Conservation (phyloP, 2,113 vertebrate species). For the Melierax canorus region DNA sequence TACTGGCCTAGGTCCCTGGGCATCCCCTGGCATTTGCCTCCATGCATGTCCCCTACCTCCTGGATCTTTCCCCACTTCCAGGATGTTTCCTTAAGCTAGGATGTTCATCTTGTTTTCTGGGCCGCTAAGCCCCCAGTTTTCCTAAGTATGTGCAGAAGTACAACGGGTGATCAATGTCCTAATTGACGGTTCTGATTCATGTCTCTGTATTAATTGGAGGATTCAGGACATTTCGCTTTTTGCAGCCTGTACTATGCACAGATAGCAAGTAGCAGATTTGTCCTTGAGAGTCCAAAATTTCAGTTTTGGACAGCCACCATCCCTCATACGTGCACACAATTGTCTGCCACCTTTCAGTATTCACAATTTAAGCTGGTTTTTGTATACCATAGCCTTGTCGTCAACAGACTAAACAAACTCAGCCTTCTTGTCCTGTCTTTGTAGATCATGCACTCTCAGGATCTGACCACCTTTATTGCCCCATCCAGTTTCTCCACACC, state of each 20-base stretch:
- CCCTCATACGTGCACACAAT: rapidly evolving
- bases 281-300: neutral
- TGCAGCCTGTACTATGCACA: neutral
- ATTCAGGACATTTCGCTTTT: neutral
- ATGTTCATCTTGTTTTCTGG: neutral
- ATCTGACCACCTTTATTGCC: neutral
- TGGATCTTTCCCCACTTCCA: neutral
- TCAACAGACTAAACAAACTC: neutral
- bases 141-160: neutral
- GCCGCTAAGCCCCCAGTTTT: neutral
- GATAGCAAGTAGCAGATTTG: neutral
- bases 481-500: neutral
- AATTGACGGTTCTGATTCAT: neutral
- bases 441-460: neutral
- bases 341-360: neutral
- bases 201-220: neutral
- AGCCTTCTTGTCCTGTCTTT: neutral
- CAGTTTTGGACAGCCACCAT: neutral
- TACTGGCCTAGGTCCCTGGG: neutral
- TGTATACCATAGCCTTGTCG: neutral
- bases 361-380: neutral
- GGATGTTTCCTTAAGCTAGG: neutral
- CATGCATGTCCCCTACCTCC: neutral
- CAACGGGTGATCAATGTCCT: neutral
- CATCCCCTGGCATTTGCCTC: neutral